Evolutionary conservation across 2,113 vertebrate genomes (phyloP).

Genomic region (Xiphophorus couchianus): DNA sequence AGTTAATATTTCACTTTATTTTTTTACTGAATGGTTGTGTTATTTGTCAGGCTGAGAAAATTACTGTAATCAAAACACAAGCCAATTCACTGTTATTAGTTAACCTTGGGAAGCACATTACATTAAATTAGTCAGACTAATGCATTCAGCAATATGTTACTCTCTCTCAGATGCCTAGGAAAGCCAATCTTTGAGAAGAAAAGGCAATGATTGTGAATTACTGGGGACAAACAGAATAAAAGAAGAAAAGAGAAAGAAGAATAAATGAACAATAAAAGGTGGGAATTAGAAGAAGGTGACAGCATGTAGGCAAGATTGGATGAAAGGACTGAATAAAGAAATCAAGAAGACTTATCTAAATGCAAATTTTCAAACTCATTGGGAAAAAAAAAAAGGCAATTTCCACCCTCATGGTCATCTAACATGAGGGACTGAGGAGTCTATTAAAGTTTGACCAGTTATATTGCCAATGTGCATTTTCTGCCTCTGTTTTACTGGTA

Average conservation of each 20-base stretch:
- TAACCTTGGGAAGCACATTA: slow-evolving; percentile 19
- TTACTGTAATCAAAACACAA: slow-evolving; percentile 28
- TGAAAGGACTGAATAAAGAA: slow-evolving; percentile 30
- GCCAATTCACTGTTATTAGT: slow-evolving; percentile 6
- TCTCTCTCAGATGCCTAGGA: neutral
- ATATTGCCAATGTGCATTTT: neutral
- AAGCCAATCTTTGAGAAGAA: slow-evolving; percentile 17
- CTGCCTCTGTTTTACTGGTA: slow-evolving; percentile 3
- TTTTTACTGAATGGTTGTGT: neutral
- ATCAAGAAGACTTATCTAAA: slow-evolving; percentile 50
- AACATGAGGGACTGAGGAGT: neutral
- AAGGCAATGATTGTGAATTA: slow-evolving; percentile 13
- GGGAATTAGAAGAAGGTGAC: slow-evolving; percentile 24
- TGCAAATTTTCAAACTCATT: slow-evolving; percentile 47
- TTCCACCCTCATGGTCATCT: neutral
- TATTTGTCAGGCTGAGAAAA: slow-evolving; percentile 31
- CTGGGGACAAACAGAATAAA: slow-evolving; percentile 21
- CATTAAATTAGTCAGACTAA: slow-evolving; percentile 2
- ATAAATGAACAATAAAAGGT: slow-evolving; percentile 15
- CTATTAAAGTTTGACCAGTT: slow-evolving; percentile 17
- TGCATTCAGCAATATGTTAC: slow-evolving; percentile 7
- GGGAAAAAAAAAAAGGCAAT: slow-evolving; percentile 2
- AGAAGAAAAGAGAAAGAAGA: slow-evolving; percentile 5
- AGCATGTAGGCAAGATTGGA: neutral
- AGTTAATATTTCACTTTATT: neutral